Evolutionary conservation across 2,888 invertebrate genomes (phyloP).

Genomic region (Clostera curtula): DNA sequence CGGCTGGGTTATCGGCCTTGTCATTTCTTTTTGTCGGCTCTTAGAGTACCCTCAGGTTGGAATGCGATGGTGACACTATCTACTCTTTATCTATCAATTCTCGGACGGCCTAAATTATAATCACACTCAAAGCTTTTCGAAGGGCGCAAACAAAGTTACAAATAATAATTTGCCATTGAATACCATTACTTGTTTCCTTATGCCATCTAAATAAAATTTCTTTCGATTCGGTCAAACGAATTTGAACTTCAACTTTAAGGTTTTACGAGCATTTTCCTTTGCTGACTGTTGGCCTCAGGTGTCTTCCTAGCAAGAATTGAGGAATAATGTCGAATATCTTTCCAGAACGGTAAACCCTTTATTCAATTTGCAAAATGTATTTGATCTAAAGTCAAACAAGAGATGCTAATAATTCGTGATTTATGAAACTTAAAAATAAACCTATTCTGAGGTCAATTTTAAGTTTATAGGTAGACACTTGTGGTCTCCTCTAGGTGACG

Average conservation of each 20-base stretch:
- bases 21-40: no score
- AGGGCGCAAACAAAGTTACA: slow-evolving; percentile 34
- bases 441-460: slow-evolving; percentile 15
- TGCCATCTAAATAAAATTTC: slow-evolving; percentile 39
- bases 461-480: not conserved
- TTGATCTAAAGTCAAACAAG: no score
- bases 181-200: slow-evolving; percentile 41
- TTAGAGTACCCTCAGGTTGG: no score
- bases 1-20: no score
- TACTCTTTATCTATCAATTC: no score
- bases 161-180: slow-evolving; percentile 38
- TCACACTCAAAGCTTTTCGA: slow-evolving; percentile 18
- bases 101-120: no score
- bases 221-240: slow-evolving; percentile 10
- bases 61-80: no score
- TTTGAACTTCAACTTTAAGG: slow-evolving; percentile 17
- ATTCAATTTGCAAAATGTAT: slow-evolving; percentile 26
- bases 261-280: slow-evolving; percentile 11
- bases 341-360: slow-evolving; percentile 31
- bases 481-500: no score
- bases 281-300: slow-evolving; percentile 42
- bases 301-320: slow-evolving; percentile 47
- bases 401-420: no score
- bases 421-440: no score
- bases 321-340: slow-evolving; percentile 39